Conservation (phyloP, 37 sponge, comb jelly and placozoan species). For the Halisarca cf. caerulea region DNA sequence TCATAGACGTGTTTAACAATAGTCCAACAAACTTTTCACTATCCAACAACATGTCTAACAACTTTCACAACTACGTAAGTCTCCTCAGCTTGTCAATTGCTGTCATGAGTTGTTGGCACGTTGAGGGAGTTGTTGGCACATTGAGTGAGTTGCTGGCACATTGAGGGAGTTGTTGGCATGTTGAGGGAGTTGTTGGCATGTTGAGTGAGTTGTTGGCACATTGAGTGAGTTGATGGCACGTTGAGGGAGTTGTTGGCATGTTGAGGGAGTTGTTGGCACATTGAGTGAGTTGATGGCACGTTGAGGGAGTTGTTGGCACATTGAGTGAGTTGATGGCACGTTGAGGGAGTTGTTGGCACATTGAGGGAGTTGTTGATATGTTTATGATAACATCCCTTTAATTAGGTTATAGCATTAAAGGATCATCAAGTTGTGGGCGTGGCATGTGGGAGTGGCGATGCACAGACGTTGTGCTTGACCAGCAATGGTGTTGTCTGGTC, state of each 20-base stretch:
- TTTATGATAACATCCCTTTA: background rate
- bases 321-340: background rate
- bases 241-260: background rate
- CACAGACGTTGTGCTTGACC: conserved; percentile 84
- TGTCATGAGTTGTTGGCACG: no score
- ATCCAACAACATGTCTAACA: no score
- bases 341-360: background rate
- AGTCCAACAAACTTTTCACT: no score
- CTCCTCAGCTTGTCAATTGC: no score
- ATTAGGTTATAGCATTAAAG: conserved; percentile 72
- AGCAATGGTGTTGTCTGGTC: conserved; percentile 71
- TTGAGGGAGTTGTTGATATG: background rate
- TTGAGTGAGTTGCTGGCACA: no score
- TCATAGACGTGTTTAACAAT: no score
- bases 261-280: background rate
- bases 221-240: no score
- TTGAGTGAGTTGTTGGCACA: background rate
- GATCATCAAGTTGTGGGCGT: conserved; percentile 66
- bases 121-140: no score
- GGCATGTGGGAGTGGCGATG: conserved; percentile 96
- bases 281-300: background rate
- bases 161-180: no score
- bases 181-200: no score
- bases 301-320: background rate
- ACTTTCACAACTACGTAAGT: no score